Evolutionary conservation across 2,113 vertebrate genomes (phyloP).

Genomic region (Accipiter virgatus): DNA sequence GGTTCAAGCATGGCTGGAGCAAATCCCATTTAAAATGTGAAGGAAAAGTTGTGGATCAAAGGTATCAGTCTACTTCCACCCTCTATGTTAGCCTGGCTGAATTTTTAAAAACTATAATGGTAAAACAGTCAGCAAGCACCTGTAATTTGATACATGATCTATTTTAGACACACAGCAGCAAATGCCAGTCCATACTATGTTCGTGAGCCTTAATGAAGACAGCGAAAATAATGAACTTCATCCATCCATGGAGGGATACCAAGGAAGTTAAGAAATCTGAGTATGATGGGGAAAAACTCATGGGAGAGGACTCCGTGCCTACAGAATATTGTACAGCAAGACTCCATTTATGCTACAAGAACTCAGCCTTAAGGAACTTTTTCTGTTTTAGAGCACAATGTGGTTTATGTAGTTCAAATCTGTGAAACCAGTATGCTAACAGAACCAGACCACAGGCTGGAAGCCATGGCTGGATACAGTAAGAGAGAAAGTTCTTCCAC

Average conservation of each 20-base stretch:
- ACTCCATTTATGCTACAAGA: fast-evolving
- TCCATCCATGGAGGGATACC: neutral
- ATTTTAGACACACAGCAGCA: neutral
- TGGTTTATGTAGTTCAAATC: neutral
- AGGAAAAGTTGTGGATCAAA: neutral
- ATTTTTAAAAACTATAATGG: neutral
- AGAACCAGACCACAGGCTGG: neutral
- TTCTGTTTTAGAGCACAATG: neutral
- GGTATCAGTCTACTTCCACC: neutral
- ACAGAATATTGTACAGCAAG: neutral
- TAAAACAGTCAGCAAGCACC: neutral
- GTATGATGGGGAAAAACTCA: neutral
- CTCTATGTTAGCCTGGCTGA: neutral
- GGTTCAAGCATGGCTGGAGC: neutral
- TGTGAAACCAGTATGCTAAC: neutral
- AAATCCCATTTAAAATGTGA: neutral
- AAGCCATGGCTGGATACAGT: neutral
- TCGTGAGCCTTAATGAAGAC: neutral
- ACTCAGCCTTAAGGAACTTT: neutral
- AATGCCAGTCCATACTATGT: neutral
- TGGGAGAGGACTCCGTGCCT: neutral
- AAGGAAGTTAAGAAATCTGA: neutral
- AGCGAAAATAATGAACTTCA: neutral
- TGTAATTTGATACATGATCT: neutral
- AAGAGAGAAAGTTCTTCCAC: neutral